Conservation (phyloP, 2,888 invertebrate genomes). For the Notodonta dromedarius region DNA sequence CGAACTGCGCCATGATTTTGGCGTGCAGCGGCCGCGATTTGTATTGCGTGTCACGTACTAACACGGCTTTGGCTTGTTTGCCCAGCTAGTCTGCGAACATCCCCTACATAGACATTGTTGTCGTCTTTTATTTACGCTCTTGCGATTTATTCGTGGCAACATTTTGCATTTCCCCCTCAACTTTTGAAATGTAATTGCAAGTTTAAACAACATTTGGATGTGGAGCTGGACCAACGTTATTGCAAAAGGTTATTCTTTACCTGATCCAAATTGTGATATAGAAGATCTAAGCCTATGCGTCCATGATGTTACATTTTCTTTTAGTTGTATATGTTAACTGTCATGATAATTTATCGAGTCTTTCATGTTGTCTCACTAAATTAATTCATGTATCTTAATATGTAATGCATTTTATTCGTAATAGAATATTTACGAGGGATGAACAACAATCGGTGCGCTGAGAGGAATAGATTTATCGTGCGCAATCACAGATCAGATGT, state of each 20-base stretch:
- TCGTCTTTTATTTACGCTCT: constrained; percentile 36
- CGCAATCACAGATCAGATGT: constrained; percentile 80
- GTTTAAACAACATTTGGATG: not conserved
- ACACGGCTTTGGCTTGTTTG: constrained; percentile 64
- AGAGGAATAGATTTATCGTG: constrained; percentile 71
- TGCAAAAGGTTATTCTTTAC: too few species aligned
- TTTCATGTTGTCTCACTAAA: too few species aligned
- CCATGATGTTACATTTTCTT: too few species aligned
- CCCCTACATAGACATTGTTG: constrained; percentile 44
- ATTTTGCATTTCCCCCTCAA: constrained; percentile 15
- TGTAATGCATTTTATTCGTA: constrained; percentile 27
- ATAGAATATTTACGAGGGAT: constrained; percentile 47
- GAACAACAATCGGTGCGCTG: constrained; percentile 54
- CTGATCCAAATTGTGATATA: too few species aligned
- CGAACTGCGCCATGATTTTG: constrained; percentile 32
- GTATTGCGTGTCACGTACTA: constrained; percentile 65
- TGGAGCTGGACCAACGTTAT: not conserved
- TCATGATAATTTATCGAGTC: too few species aligned
- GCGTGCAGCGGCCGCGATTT: constrained; percentile 38
- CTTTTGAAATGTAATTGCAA: constrained; percentile 9
- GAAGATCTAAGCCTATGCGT: too few species aligned
- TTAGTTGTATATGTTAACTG: too few species aligned
- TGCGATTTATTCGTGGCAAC: constrained; percentile 33
- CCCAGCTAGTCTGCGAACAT: constrained; percentile 46
- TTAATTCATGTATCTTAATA: not conserved